These are phyloP conservation scores for Gallinago stenura DNA, from an alignment of 2,797 vertebrate genomes.

Conservation along the genomic window DNA sequence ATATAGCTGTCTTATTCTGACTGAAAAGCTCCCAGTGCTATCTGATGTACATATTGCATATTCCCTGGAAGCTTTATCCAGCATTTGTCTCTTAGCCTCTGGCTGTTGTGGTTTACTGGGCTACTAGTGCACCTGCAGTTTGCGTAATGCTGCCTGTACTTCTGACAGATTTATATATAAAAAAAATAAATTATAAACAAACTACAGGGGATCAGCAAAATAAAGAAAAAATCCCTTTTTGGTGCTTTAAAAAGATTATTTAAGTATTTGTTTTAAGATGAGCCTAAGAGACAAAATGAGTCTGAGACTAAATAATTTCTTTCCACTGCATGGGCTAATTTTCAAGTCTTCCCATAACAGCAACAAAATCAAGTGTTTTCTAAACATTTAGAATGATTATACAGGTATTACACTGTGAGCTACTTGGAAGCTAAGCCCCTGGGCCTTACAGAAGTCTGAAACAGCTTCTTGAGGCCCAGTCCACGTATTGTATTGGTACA, in stretches of 20 bases:
- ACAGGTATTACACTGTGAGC: neutral
- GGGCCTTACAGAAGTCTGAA: neutral
- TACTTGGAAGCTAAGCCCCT: neutral
- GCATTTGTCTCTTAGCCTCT: neutral
- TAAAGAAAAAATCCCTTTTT: neutral
- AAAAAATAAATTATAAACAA: neutral
- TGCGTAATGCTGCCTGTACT: neutral
- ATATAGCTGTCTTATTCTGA: constrained; percentile 44
- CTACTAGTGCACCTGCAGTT: constrained; percentile 51
- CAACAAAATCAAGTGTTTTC: neutral
- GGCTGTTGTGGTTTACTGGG: constrained; percentile 50
- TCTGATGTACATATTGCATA: neutral
- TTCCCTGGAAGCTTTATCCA: neutral
- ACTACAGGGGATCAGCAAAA: neutral
- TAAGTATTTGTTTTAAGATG: neutral
- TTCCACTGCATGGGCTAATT: neutral
- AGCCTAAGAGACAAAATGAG: neutral
- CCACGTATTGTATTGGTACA: neutral
- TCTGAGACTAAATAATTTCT: neutral
- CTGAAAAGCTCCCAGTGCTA: neutral
- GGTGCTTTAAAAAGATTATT: neutral
- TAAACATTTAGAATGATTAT: neutral
- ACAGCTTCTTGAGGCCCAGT: too few species aligned
- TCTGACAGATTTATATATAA: neutral
- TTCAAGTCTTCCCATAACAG: neutral